Base-by-base conservation (phyloP, 2,888 invertebrate species). In the Cryptophagus acutangulus region DNA sequence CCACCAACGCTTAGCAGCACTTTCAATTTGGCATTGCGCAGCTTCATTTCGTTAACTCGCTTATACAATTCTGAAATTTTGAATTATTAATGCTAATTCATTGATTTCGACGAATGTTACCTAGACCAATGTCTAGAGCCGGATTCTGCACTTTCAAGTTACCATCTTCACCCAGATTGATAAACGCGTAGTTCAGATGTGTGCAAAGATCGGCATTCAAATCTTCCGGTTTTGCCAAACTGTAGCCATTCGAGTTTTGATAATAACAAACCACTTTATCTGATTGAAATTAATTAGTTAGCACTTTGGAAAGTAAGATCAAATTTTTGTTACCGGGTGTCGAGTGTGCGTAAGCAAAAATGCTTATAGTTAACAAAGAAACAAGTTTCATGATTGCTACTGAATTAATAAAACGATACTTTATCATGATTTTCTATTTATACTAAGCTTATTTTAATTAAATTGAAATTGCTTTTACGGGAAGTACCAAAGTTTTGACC, bases 191-290 rank as follows among this genome's bases (percentile, higher is more conserved):
- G 17, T 41, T 45, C 14, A 45, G 28, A 25, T 45, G 45, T n/a
- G 45, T 45, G 24, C 45, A 45, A 3, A 45, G 25, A 29, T 16
- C 36, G 2, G 45, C 30, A 9, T 45, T 18, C 9, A 45, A 16
- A 9, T 38, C 15, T 24, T 41, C 41, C 1, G 45, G 45, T 1
- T 9, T 33, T 3, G 36, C 36, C 14, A 30, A 8, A 8, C 18
- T 31, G 18, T 35, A 35, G 15, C 18, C 38, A 13, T 33, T 35
- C 4, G 30, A 29, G 14, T 35, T 41, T 1, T 17, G 16, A 16
- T 31, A 45, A 9, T 45, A 45, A 13, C 45, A 45, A 12, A 45
- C 41, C n/a, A 45, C n/a, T n/a, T n/a, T n/a, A n/a, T n/a, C n/a
- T n/a, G n/a, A n/a, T n/a, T n/a, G n/a, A n/a, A n/a, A n/a, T n/a